Percentiles rank a stretch among this genome's conserved stretches.
These are phyloP conservation scores for Coptodon rendalli DNA, from an alignment of 2,113 vertebrate species.

Conservation along the genomic window DNA sequence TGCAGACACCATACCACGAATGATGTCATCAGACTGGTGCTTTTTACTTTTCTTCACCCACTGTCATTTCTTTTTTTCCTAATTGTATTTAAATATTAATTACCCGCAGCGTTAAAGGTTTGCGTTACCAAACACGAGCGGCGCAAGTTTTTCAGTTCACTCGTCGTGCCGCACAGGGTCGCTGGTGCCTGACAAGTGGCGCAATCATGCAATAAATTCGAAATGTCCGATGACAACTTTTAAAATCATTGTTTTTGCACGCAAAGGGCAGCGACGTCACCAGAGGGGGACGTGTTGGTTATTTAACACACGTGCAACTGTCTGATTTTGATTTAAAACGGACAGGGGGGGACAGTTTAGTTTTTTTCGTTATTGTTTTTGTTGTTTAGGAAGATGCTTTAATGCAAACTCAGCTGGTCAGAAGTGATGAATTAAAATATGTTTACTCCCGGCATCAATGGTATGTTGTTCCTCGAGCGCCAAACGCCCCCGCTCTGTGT, in stretches of 20 bases:
- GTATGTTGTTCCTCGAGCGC: neutral
- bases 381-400: neutral
- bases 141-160: neutral
- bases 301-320: neutral
- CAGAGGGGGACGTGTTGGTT: neutral
- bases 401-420: neutral
- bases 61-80: neutral
- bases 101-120: neutral
- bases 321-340: neutral
- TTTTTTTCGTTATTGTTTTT: neutral
- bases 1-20: neutral
- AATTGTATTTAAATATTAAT: neutral
- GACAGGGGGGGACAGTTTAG: fast-evolving
- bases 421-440: neutral
- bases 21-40: neutral
- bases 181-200: slow-evolving; percentile 30
- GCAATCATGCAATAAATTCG: neutral
- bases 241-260: neutral
- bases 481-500: neutral
- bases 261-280: neutral
- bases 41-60: neutral
- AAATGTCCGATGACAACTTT: slow-evolving; percentile 37
- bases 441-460: neutral
- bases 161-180: slow-evolving; percentile 45
- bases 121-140: neutral